phyloP scores from a whole-genome alignment of 2,888 invertebrate species.

The Apamea crenata region DNA sequence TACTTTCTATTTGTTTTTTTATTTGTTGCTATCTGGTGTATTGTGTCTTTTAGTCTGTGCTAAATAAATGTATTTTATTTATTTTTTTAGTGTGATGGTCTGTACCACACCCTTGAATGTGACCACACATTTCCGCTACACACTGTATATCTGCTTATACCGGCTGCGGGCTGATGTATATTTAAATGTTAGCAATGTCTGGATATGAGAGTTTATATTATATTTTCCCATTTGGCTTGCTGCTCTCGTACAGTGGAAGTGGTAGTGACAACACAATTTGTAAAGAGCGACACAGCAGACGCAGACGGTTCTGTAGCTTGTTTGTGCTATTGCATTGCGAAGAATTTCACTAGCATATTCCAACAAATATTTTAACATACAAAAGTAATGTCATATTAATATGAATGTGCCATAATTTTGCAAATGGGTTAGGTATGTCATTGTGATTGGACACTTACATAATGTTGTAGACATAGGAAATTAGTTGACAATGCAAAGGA shows the following conservation, averaged over 20 bases:
- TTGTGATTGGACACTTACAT: not conserved
- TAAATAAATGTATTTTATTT: no score
- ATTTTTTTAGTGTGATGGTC: no score
- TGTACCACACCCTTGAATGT: no score
- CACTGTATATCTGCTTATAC: not conserved
- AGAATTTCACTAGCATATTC: not conserved
- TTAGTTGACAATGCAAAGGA: not conserved
- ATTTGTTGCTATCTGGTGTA: no score
- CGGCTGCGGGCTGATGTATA: not conserved
- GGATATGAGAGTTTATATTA: conserved; percentile 12
- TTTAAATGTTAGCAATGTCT: not conserved
- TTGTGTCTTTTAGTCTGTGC: no score
- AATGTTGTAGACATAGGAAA: not conserved
- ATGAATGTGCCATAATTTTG: not conserved
- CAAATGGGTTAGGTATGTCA: not conserved
- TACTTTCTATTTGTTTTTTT: no score
- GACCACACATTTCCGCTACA: no score
- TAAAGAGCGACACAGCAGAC: not conserved
- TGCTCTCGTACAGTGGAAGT: not conserved
- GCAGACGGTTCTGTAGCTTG: not conserved
- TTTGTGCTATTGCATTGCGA: not conserved
- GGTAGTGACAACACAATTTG: conserved; percentile 34
- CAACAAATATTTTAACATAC: not conserved
- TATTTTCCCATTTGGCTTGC: not conserved
- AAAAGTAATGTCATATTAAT: not conserved